Conservation (phyloP, 2,888 invertebrate species). For the Hedychridium roseum region DNA sequence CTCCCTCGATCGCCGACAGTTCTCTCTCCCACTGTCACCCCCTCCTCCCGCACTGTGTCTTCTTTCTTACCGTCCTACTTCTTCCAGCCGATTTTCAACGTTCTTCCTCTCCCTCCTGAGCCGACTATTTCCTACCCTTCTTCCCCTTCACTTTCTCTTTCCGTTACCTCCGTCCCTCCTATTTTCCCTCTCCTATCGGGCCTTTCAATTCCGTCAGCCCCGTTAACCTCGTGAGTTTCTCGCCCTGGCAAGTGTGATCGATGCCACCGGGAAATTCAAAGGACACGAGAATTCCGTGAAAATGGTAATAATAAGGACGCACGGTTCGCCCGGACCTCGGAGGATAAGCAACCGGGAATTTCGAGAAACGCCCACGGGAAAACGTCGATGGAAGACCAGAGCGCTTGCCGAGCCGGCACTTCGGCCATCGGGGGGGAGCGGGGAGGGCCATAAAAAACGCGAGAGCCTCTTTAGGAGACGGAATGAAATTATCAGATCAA, state of each 20-base stretch:
- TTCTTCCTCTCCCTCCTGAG: slow-evolving; percentile 13
- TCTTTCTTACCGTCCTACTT: slow-evolving; percentile 4
- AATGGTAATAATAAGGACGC: not conserved
- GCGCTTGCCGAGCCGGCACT: too few species aligned
- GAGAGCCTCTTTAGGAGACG: too few species aligned
- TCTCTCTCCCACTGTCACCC: slow-evolving; percentile 32
- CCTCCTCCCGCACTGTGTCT: too few species aligned
- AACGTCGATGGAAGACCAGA: slow-evolving; percentile 8
- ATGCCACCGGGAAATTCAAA: not conserved
- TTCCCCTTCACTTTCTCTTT: slow-evolving; percentile 13
- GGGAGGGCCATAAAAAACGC: too few species aligned
- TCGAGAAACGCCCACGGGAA: slow-evolving; percentile 21
- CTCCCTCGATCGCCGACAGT: slow-evolving; percentile 42
- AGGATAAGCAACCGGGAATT: not conserved
- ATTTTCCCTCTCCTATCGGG: slow-evolving; percentile 7
- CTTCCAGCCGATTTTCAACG: slow-evolving; percentile 4
- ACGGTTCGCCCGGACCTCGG: not conserved
- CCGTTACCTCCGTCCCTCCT: not conserved
- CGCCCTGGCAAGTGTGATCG: slow-evolving; percentile 26
- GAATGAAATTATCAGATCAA: slow-evolving; percentile 54
- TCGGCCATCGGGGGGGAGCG: too few species aligned
- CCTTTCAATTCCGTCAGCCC: slow-evolving; percentile 13
- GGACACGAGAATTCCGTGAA: not conserved
- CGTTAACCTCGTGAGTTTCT: slow-evolving; percentile 24
- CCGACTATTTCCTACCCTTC: slow-evolving; percentile 11